Conservation (phyloP, 2,113 vertebrate genomes). For the Catharus minimus region DNA sequence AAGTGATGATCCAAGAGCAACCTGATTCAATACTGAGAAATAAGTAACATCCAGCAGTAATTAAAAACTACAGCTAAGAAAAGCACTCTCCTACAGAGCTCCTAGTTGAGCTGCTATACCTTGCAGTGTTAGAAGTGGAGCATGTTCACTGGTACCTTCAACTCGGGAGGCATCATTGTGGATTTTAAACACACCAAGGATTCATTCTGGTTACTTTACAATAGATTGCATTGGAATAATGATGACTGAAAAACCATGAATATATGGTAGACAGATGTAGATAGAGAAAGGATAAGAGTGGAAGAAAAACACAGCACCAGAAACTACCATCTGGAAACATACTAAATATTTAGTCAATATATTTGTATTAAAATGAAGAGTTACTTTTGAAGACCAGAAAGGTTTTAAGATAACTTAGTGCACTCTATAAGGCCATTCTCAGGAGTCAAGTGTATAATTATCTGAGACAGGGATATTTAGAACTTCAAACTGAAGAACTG, state of each 20-base stretch:
- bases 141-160: background rate
- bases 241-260: background rate
- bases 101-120: background rate
- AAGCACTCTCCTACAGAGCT: background rate
- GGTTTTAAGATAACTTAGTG: background rate
- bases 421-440: background rate
- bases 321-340: background rate
- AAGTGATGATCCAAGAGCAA: constrained; percentile 46
- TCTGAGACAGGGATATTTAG: background rate
- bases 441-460: background rate
- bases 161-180: background rate
- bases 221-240: background rate
- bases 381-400: constrained; percentile 12
- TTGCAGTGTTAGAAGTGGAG: background rate
- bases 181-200: constrained; percentile 11
- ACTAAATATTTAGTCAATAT: background rate
- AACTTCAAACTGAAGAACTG: background rate
- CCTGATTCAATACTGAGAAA: constrained; percentile 33
- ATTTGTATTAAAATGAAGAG: background rate
- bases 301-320: constrained; percentile 3
- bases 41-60: constrained; percentile 7
- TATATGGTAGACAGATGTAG: background rate
- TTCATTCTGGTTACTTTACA: background rate
- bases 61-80: constrained; percentile 10
- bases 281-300: background rate